phyloP scores from a whole-genome alignment of 2,888 invertebrate species.

The Tridacna gigas region DNA sequence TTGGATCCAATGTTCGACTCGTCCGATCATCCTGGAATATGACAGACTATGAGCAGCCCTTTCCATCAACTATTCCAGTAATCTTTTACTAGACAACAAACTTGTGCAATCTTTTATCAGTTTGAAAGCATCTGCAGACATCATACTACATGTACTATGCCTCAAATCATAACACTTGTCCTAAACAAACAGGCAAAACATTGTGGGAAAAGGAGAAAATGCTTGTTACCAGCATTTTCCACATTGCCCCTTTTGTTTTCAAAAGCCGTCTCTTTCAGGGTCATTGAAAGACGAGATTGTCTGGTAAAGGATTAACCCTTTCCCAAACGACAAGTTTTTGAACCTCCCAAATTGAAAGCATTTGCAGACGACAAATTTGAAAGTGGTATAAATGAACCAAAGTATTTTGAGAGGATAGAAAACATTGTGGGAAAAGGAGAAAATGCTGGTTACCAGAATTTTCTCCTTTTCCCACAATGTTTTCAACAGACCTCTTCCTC shows the following conservation, averaged over 20 bases:
- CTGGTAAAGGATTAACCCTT: too few relatives aligned
- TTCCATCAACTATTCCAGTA: not conserved
- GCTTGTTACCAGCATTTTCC: not conserved
- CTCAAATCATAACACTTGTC: too few relatives aligned
- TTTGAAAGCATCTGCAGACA: not conserved
- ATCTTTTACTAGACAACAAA: too few relatives aligned
- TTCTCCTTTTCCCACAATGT: conserved; percentile 5
- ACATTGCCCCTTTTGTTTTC: too few relatives aligned
- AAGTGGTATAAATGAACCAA: too few relatives aligned
- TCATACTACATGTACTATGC: not conserved
- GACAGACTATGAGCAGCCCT: not conserved
- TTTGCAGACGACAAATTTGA: too few relatives aligned
- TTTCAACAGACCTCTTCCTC: not conserved
- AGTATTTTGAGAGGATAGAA: too few relatives aligned
- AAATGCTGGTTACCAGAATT: not conserved
- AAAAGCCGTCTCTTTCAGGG: too few relatives aligned
- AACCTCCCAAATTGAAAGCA: too few relatives aligned
- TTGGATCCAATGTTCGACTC: conserved; percentile 87
- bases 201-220: not conserved
- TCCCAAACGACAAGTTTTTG: too few relatives aligned
- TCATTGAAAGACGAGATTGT: too few relatives aligned
- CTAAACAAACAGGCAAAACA: too few relatives aligned
- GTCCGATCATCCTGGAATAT: conserved; percentile 86
- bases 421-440: not conserved
- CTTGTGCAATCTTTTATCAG: not conserved